Evolutionary conservation across 2,888 invertebrate genomes (phyloP).

Genomic region (Chrysomela aeneicollis): DNA sequence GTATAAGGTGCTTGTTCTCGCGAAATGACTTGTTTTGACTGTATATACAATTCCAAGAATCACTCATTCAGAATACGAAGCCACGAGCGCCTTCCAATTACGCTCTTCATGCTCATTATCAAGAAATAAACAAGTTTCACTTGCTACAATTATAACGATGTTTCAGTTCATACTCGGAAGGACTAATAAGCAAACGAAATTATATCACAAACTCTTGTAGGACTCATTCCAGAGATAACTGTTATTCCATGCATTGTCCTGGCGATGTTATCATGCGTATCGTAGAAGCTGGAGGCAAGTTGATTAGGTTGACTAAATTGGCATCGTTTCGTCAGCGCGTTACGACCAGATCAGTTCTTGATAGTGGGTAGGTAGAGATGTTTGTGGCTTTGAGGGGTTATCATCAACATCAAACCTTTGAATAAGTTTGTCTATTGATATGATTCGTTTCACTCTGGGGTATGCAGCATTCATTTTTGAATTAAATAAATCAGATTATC

Average conservation of each 20-base stretch:
- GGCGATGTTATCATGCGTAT: constrained; percentile 40
- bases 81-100: constrained; percentile 8
- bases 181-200: constrained; percentile 50
- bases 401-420: constrained; percentile 1
- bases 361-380: constrained; percentile 21
- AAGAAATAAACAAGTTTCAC: constrained; percentile 17
- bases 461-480: too few species aligned
- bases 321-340: constrained; percentile 26
- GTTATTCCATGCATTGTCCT: constrained; percentile 55
- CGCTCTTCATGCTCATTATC: constrained; percentile 11
- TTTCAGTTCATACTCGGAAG: constrained; percentile 38
- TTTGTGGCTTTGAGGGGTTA: constrained; percentile 12
- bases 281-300: constrained; percentile 30
- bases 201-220: constrained; percentile 49
- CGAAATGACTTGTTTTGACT: too few species aligned
- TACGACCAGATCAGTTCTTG: constrained; percentile 29
- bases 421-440: neutral
- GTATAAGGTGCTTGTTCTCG: too few species aligned
- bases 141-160: constrained; percentile 14
- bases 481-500: too few species aligned
- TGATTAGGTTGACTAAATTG: constrained; percentile 37
- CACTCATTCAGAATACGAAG: constrained; percentile 2
- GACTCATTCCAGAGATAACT: constrained; percentile 50
- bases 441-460: too few species aligned
- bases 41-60: too few species aligned